Percentiles rank a stretch among this genome's conserved stretches.
phyloP scores from a whole-genome alignment of 2,113 vertebrate genomes.

The Jacana jacana region DNA sequence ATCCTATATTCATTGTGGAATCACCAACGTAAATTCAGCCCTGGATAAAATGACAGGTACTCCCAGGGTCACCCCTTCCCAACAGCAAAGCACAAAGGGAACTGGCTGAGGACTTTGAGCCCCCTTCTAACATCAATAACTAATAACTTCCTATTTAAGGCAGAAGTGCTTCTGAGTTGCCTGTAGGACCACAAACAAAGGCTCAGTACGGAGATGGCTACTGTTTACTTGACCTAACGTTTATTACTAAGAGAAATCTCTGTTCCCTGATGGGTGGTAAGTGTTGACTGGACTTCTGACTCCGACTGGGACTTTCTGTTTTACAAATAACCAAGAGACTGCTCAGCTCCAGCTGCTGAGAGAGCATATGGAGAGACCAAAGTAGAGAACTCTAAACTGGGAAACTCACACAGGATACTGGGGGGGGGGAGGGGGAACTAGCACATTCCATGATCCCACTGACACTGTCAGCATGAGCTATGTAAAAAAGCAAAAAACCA shows the following conservation, averaged over 20 bases:
- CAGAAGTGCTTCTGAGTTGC: background rate
- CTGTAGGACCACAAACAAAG: background rate
- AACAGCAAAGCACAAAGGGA: background rate
- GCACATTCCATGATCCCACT: background rate
- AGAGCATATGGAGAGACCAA: background rate
- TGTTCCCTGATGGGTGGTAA: background rate
- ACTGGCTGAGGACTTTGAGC: background rate
- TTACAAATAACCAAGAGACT: background rate
- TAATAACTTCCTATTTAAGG: background rate
- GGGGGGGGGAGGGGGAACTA: background rate
- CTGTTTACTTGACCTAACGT: background rate
- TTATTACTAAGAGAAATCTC: background rate
- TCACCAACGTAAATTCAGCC: background rate
- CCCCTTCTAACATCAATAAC: background rate
- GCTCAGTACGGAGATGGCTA: background rate
- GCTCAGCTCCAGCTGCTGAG: background rate
- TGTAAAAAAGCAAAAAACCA: background rate
- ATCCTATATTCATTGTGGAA: background rate
- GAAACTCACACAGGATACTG: background rate
- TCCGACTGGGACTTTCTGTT: background rate
- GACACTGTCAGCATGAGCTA: background rate
- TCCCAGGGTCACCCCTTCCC: background rate
- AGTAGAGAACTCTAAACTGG: background rate
- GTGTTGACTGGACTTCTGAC: background rate
- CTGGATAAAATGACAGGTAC: accelerated